Conservation (phyloP, 2,888 invertebrate species). For the Hypselothyrea guttata region DNA sequence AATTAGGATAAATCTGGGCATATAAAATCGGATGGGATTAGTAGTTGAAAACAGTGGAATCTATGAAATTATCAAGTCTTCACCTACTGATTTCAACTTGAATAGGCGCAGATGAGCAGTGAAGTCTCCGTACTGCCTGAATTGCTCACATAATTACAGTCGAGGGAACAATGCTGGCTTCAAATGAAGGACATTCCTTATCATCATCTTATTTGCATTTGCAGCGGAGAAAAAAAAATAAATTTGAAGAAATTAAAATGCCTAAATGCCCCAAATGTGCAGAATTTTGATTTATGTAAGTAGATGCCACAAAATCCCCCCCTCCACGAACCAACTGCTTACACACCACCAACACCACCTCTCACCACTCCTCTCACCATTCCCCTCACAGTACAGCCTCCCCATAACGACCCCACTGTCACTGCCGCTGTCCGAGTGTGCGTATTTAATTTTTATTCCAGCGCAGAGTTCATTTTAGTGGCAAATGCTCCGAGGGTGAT, state of each 20-base stretch:
- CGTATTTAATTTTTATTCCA: conserved; percentile 53
- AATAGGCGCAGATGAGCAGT: too few species aligned
- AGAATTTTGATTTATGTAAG: conserved; percentile 60
- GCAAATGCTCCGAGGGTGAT: not conserved
- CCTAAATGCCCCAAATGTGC: conserved; percentile 53
- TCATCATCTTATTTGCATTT: conserved; percentile 57
- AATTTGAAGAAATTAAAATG: conserved; percentile 40
- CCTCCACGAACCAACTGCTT: not conserved
- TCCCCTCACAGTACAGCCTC: too few species aligned
- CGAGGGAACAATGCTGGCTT: conserved; percentile 21
- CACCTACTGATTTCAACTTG: too few species aligned
- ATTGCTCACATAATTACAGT: conserved; percentile 35
- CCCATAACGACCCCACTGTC: too few species aligned
- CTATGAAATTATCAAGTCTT: too few species aligned
- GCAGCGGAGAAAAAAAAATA: conserved; percentile 13
- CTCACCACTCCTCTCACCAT: not conserved
- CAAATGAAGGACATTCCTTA: conserved; percentile 51
- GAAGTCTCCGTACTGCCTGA: not conserved
- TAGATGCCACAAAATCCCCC: conserved; percentile 10
- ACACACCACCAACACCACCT: not conserved
- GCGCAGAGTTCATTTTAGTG: conserved; percentile 36
- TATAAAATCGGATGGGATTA: too few species aligned
- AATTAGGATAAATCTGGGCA: too few species aligned
- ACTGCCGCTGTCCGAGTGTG: conserved; percentile 26
- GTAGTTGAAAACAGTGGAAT: too few species aligned